phyloP scores from a whole-genome alignment of 1,140 invertebrate species.

The Hyphantria cunea region DNA sequence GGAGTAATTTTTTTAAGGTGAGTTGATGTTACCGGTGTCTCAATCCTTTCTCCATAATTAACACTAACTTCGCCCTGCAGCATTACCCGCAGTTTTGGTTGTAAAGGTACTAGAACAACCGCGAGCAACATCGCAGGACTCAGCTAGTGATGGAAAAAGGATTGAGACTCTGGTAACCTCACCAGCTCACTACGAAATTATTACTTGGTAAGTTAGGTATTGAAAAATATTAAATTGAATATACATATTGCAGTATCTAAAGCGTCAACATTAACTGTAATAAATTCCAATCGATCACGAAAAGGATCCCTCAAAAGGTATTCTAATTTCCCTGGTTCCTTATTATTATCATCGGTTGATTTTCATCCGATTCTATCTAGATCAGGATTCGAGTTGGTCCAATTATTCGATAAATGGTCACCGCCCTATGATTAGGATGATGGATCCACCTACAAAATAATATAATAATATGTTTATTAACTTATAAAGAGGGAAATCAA shows the following conservation, averaged over 20 bases:
- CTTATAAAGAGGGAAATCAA: constrained; percentile 17
- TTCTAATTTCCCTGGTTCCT: constrained; percentile 36
- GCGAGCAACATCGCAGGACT: no score
- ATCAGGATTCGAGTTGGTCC: constrained; percentile 40
- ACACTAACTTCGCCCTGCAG: no score
- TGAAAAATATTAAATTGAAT: no score
- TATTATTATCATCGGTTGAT: constrained; percentile 44
- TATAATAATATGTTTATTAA: constrained; percentile 27
- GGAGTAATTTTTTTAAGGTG: no score
- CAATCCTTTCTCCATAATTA: no score
- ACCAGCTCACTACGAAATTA: no score
- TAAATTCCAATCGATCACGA: constrained; percentile 17
- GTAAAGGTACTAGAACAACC: no score
- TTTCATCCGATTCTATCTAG: constrained; percentile 35
- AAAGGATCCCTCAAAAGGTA: constrained; percentile 27
- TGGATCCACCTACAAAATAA: constrained; percentile 30
- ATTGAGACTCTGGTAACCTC: no score
- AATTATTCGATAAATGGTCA: constrained; percentile 30
- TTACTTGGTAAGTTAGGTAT: no score
- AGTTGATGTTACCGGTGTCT: no score
- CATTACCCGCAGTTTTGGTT: no score
- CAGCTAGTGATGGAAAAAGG: no score
- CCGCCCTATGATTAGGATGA: constrained; percentile 34
- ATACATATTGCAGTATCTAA: background rate
- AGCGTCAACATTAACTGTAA: background rate